Percentiles rank a stretch among this genome's conserved stretches.
phyloP scores from a whole-genome alignment of 2,113 vertebrate genomes.

The Picathartes gymnocephalus region DNA sequence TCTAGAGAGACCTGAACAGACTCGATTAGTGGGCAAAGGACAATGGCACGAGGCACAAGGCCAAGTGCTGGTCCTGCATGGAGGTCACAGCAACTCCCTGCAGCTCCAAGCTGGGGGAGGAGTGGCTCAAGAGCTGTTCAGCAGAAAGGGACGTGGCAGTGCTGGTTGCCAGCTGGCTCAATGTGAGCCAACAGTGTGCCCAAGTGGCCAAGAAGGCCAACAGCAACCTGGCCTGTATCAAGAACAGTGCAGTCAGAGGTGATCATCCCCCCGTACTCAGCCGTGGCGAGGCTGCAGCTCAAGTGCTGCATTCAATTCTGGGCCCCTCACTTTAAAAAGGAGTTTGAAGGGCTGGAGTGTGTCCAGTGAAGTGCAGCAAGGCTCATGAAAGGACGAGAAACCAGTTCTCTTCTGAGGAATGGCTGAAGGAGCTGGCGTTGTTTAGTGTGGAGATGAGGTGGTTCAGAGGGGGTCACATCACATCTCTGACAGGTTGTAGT shows the following conservation, averaged over 20 bases:
- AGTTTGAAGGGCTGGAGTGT: background rate
- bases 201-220: background rate
- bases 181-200: background rate
- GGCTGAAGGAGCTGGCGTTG: background rate
- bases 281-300: too few relatives aligned
- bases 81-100: background rate
- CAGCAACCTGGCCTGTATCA: accelerated
- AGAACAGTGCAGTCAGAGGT: accelerated
- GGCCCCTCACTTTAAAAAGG: background rate
- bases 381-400: background rate
- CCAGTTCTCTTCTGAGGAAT: background rate
- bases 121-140: background rate
- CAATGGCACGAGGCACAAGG: accelerated
- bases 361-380: background rate
- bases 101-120: background rate
- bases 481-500: background rate
- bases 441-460: background rate
- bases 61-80: background rate
- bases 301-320: background rate
- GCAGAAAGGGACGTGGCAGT: background rate
- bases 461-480: background rate
- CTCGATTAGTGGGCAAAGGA: background rate
- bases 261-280: accelerated
- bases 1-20: too few relatives aligned
- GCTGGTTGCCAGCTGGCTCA: too few relatives aligned